These are phyloP conservation scores for Tenthredo distinguenda DNA, from an alignment of 2,888 invertebrate genomes.

Conservation along the genomic window DNA sequence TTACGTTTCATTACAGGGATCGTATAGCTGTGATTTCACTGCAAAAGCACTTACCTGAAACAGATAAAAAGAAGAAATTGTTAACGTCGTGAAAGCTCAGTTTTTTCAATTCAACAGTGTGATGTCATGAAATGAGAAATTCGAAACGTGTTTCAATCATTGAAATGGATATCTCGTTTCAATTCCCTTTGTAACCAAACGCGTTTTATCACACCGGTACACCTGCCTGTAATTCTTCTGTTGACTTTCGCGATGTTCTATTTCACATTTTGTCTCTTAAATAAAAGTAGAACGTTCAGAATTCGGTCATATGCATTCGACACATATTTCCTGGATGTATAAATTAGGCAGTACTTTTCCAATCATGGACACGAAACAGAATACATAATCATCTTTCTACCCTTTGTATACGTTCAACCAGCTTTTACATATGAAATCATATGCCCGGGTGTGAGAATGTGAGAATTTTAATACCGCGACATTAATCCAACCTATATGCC, in stretches of 20 bases:
- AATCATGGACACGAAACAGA: neutral
- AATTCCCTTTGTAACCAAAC: constrained; percentile 45
- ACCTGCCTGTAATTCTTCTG: constrained; percentile 12
- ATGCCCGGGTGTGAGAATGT: neutral
- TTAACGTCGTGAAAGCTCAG: neutral
- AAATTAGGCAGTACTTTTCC: neutral
- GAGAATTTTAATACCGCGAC: constrained; percentile 5
- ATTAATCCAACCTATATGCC: neutral
- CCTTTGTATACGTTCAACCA: neutral
- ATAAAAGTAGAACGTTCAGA: neutral
- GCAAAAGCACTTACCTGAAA: constrained; percentile 61
- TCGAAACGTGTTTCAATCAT: constrained; percentile 51
- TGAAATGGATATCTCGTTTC: constrained; percentile 36
- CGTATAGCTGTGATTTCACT: neutral
- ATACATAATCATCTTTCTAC: neutral
- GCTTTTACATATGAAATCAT: neutral
- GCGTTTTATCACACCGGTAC: constrained; percentile 21
- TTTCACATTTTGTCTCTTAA: neutral
- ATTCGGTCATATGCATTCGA: neutral
- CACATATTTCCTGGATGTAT: neutral
- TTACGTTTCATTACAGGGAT: constrained; percentile 22
- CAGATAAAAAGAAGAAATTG: constrained; percentile 55
- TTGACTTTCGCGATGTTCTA: constrained; percentile 11
- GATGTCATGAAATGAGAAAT: constrained; percentile 39
- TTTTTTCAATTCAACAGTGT: neutral